Conservation (phyloP, 2,888 invertebrate species). For the Empis livida region DNA sequence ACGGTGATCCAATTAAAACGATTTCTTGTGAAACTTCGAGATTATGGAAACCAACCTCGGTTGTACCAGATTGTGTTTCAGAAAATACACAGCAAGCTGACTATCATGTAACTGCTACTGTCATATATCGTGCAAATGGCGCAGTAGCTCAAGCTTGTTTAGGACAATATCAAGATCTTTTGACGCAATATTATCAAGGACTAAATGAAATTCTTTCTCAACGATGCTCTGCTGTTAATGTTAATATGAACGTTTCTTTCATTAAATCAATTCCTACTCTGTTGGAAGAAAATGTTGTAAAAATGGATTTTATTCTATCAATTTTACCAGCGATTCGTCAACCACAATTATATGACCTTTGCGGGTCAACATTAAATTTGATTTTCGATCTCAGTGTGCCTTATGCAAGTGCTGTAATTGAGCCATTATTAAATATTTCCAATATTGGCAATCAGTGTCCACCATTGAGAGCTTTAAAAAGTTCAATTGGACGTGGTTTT, state of each 20-base stretch:
- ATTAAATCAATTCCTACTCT: slow-evolving; percentile 67
- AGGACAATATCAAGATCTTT: slow-evolving; percentile 70
- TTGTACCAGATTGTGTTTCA: slow-evolving; percentile 90
- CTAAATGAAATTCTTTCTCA: slow-evolving; percentile 75
- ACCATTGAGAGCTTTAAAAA: slow-evolving; percentile 72
- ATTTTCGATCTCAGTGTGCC: slow-evolving; percentile 92
- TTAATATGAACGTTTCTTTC: slow-evolving; percentile 87
- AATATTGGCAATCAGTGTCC: slow-evolving; percentile 89
- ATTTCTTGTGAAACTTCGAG: slow-evolving; percentile 72
- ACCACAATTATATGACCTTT: slow-evolving; percentile 85
- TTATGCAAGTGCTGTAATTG: slow-evolving; percentile 79
- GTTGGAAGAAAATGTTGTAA: slow-evolving; percentile 75
- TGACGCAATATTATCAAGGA: slow-evolving; percentile 65
- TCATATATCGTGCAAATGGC: slow-evolving; percentile 80
- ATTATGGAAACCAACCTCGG: slow-evolving; percentile 75
- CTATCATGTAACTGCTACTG: slow-evolving; percentile 76
- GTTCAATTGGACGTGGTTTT: slow-evolving; percentile 76
- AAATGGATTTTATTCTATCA: slow-evolving; percentile 78
- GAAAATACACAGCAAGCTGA: slow-evolving; percentile 93
- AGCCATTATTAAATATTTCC: slow-evolving; percentile 76
- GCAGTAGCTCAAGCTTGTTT: slow-evolving; percentile 76
- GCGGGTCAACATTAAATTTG: slow-evolving; percentile 82
- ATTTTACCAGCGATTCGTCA: slow-evolving; percentile 80
- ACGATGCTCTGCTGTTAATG: slow-evolving; percentile 87
- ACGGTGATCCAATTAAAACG: slow-evolving; percentile 76